A percentile compares a stretch with the other conserved stretches of the same genome.
These are phyloP conservation scores for Parnassius apollo DNA, from an alignment of 2,888 invertebrate species.

Conservation along the genomic window DNA sequence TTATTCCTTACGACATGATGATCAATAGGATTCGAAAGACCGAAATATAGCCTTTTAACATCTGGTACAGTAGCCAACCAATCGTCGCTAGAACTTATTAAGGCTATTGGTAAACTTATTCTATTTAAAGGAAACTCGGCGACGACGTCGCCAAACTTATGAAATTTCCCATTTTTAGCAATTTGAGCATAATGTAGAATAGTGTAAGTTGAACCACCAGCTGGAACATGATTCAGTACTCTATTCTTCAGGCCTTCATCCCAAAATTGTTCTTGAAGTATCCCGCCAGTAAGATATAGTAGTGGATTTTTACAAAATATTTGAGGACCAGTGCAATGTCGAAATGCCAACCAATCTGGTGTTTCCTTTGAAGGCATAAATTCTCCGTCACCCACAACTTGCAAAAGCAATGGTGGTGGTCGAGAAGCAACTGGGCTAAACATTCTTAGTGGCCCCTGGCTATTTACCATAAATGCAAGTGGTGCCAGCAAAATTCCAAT, in stretches of 20 bases:
- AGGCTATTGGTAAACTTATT: constrained; percentile 51
- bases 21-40: constrained; percentile 52
- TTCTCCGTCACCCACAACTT: constrained; percentile 48
- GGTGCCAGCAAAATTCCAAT: constrained; percentile 57
- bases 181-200: constrained; percentile 59
- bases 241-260: constrained; percentile 46
- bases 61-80: constrained; percentile 52
- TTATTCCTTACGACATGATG: constrained; percentile 50
- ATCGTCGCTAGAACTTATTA: constrained; percentile 58
- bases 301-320: constrained; percentile 59
- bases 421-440: constrained; percentile 39
- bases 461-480: constrained; percentile 53
- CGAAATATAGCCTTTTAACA: constrained; percentile 50
- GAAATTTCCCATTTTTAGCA: constrained; percentile 52
- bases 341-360: constrained; percentile 45
- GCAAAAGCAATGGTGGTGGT: constrained; percentile 42
- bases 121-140: constrained; percentile 43
- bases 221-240: constrained; percentile 54
- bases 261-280: constrained; percentile 35
- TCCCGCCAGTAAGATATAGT: constrained; percentile 53
- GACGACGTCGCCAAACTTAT: constrained; percentile 42
- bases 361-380: constrained; percentile 52
- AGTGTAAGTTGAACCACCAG: constrained; percentile 60
- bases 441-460: constrained; percentile 48
- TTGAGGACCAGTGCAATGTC: constrained; percentile 48